Evolutionary conservation across 2,113 vertebrate species (phyloP), one percentile per base, ranked within the genome.

Genomic region (Pachyramphus minor): DNA sequence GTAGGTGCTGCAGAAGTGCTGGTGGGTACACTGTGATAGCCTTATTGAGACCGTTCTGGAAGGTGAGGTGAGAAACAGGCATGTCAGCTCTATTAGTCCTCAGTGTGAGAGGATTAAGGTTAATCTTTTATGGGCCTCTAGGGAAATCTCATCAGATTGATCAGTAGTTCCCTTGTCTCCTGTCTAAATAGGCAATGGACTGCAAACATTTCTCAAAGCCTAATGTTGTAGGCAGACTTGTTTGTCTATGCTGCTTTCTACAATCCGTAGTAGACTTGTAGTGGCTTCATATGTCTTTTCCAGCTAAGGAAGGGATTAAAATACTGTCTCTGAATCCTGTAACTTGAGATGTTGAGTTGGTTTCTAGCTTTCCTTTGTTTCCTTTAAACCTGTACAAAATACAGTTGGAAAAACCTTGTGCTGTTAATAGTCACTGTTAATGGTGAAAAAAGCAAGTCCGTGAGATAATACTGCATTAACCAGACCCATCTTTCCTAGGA

Each of bases 21-120:
- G 47, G 9, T 42, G 47, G 6, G 5, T 44, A 4, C 2, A 1
- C 0, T 7, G 17, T 0, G 0, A 4, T 22, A 30, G 14, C 9
- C 28, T 71, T 18, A 4, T 17, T 41, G 24, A n/a, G 35, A 19
- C 5, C 2, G 0, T 77, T 59, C 66, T 64, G 35, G 41, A 49
- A 72, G 56, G 56, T 8, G n/a, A 64, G 28, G 12, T 39, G 13
- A 30, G 77, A 27, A 68, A 53, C 17, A 64, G 24, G 5, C 6
- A 6, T 47, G 67, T 50, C 14, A 66, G n/a, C 44, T 58, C 5
- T 10, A 6, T 2, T 2, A 4, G 28, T 24, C 22, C 7, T 33
- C 6, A 22, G 21, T 1, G 2, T 14, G 33, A 56, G 56, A 89
- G 52, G 75, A 31, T 62, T 69, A 25, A 77, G 9, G 5, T 68